Conservation (phyloP, 2,113 vertebrate species). For the Calidris pugnax region DNA sequence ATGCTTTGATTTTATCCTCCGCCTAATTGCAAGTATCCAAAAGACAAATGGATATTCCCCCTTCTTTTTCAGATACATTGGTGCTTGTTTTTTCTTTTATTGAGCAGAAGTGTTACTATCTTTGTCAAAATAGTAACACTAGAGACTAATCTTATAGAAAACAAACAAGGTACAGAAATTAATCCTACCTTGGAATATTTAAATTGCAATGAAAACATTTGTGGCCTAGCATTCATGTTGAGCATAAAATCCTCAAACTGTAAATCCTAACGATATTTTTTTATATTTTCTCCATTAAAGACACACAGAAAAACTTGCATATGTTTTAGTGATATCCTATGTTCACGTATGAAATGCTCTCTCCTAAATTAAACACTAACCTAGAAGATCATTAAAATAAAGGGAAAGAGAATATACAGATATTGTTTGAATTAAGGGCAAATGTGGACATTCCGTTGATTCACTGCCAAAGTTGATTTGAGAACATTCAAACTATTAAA, state of each 20-base stretch:
- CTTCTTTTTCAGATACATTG: neutral
- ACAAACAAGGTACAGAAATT: neutral
- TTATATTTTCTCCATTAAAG: neutral
- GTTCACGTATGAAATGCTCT: neutral
- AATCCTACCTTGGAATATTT: neutral
- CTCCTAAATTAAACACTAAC: neutral
- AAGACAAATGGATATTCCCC: neutral
- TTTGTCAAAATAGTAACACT: neutral
- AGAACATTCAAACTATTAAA: neutral
- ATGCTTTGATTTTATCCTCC: neutral
- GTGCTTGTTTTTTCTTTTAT: neutral
- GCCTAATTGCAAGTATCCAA: neutral
- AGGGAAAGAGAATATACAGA: neutral
- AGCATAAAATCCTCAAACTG: neutral
- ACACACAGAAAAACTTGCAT: neutral
- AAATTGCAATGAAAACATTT: neutral
- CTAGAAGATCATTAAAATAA: neutral
- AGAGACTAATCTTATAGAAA: neutral
- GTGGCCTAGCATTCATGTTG: neutral
- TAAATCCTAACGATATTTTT: neutral
- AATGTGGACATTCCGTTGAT: neutral
- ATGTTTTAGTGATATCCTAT: neutral
- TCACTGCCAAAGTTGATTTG: neutral
- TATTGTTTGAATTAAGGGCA: neutral
- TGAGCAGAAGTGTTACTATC: neutral